Base-by-base conservation (phyloP, 1,140 invertebrate species). In the Meloidogyne exigua region DNA sequence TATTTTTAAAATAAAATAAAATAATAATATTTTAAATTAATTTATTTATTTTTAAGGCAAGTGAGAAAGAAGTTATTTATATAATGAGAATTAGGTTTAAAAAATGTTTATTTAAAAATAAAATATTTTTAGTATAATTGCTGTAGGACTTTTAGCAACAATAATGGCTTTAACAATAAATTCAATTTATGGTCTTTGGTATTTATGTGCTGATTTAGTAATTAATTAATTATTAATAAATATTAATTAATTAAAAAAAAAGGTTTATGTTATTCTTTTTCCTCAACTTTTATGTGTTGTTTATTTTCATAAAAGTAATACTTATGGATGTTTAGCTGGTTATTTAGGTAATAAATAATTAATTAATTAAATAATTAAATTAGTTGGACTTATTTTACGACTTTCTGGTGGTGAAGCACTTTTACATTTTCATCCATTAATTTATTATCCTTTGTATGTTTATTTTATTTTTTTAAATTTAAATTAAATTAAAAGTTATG, bases 211-310 rank as follows among this genome's bases (percentile, higher is more conserved):
- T 15, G 96, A 98, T 89, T 89, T 98, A 82, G 95, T 75, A n/a
- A 63, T 26, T 5, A 28, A 63, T 23, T 23, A 28, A 32, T 72
- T 71, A 72, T 26, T 28, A 5, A 49, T 72, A 72, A 72, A 21
- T 49, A 71, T 74, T 11, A 42, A 42, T 18, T 21, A 18, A 44
- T 74, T 96, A 95, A 12, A 95, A 98, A 3, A 3, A 89, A 89
- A 98, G 82, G 95, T 87, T 57, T 99, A 97, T 90, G 94, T 96
- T 71, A 96, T 99, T 85, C 91, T 99, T 72, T 98, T 98, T 89
- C 96, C 96, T 0, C 95, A 96, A 89, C 91, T 99, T n/a, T 90
- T 97, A 68, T 95, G 94, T 92, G 95, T 98, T 79, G 94, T 98
- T 7, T 95, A 98, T 89, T 94, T 95, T 88, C 93, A 94, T 88